These are phyloP conservation scores for Theristicus caerulescens DNA, from an alignment of 2,113 vertebrate species.

Conservation along the genomic window DNA sequence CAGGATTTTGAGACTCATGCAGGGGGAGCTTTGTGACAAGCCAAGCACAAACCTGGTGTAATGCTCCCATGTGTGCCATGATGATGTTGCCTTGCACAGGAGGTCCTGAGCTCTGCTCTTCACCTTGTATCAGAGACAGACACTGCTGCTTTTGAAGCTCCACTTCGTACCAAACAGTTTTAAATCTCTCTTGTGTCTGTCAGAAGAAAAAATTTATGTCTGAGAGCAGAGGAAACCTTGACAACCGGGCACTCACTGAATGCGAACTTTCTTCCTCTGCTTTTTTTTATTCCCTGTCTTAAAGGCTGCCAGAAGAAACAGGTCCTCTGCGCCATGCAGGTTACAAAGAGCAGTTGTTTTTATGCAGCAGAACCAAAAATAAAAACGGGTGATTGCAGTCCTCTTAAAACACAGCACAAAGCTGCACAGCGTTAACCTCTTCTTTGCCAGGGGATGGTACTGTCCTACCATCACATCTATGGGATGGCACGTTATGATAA, in stretches of 20 bases:
- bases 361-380: neutral
- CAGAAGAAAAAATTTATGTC: neutral
- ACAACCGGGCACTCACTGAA: constrained; percentile 48
- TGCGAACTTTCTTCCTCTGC: neutral
- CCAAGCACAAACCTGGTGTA: fast-evolving
- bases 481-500: neutral
- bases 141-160: neutral
- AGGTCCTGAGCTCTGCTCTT: neutral
- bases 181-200: neutral
- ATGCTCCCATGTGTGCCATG: fast-evolving
- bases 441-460: neutral
- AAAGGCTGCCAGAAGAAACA: neutral
- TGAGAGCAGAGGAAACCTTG: constrained; percentile 56
- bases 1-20: neutral
- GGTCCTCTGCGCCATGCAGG: neutral
- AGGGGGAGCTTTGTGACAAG: neutral
- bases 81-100: neutral
- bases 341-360: constrained; percentile 26
- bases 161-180: neutral
- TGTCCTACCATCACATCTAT: neutral
- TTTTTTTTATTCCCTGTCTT: neutral
- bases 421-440: neutral
- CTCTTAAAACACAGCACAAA: neutral
- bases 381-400: neutral
- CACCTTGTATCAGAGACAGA: neutral